phyloP scores from a whole-genome alignment of 2,888 invertebrate genomes.

The Noctua janthe region DNA sequence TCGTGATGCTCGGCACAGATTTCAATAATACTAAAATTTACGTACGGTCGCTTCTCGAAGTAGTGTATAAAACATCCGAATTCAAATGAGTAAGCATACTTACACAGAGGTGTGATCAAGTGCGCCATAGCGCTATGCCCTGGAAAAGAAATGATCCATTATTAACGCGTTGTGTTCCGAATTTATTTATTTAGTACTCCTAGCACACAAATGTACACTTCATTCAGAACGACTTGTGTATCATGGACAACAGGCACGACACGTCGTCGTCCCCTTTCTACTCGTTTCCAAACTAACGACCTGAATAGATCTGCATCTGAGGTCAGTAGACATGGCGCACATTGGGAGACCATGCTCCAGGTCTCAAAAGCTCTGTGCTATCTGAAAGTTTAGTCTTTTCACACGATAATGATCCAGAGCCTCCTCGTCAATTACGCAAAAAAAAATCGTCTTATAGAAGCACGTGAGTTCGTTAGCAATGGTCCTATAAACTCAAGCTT shows the following conservation, averaged over 20 bases:
- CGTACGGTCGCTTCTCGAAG: not conserved
- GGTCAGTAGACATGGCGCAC: not conserved
- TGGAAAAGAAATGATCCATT: not conserved
- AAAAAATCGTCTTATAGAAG: too few relatives aligned
- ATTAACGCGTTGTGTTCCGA: not conserved
- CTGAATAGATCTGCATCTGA: not conserved
- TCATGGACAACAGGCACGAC: not conserved
- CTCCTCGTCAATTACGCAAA: too few relatives aligned
- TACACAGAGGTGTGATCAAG: conserved; percentile 12
- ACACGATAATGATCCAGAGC: too few relatives aligned
- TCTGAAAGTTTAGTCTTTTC: too few relatives aligned
- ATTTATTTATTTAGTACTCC: not conserved
- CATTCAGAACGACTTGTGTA: not conserved
- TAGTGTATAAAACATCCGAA: not conserved
- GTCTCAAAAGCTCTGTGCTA: not conserved
- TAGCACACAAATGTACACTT: not conserved
- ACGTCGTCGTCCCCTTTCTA: not conserved
- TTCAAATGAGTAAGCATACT: conserved; percentile 8
- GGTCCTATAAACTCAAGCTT: not conserved
- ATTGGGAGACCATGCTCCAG: too few relatives aligned
- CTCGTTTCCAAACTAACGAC: not conserved
- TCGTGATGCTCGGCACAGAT: not conserved
- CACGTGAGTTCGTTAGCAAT: not conserved
- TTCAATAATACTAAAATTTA: not conserved
- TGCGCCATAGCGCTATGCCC: not conserved